Percentiles rank a stretch among this genome's conserved stretches.
Conservation (phyloP, 2,888 invertebrate genomes). For the Cylloceria caligata region DNA sequence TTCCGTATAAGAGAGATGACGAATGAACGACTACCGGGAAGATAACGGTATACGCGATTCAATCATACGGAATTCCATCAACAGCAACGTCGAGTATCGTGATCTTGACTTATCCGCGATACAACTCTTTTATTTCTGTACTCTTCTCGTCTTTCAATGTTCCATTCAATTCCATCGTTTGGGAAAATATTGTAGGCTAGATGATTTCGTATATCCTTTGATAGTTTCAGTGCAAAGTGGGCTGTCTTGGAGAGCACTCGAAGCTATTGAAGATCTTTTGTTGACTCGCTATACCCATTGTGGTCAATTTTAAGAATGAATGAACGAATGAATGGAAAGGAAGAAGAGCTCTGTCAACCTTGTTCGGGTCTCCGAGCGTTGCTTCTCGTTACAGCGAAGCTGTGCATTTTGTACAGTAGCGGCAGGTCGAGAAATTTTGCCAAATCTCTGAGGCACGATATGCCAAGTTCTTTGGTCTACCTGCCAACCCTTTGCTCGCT, state of each 20-base stretch:
- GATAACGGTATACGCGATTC: constrained; percentile 64
- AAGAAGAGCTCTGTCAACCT: constrained; percentile 9
- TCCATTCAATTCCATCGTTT: constrained; percentile 14
- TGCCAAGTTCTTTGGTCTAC: constrained; percentile 22
- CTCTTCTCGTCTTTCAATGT: constrained; percentile 4
- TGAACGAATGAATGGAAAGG: constrained; percentile 20
- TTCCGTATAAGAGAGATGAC: constrained; percentile 61
- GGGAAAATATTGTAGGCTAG: constrained; percentile 17
- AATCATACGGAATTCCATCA: constrained; percentile 57
- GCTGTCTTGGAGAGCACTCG: neutral
- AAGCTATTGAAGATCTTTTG: neutral
- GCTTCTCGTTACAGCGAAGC: neutral
- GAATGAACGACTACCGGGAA: constrained; percentile 57
- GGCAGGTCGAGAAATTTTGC: constrained; percentile 42
- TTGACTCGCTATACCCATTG: constrained; percentile 37
- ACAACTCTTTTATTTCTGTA: constrained; percentile 1
- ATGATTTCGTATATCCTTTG: neutral
- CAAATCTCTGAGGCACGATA: constrained; percentile 31
- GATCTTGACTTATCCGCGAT: constrained; percentile 29
- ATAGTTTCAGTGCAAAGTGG: neutral
- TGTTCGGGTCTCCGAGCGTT: neutral
- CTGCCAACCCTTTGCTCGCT: constrained; percentile 47
- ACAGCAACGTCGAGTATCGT: constrained; percentile 14
- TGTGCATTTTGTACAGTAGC: constrained; percentile 25
- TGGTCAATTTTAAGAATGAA: constrained; percentile 38